Conservation (phyloP, 2,888 invertebrate species). For the Hemaris fuciformis region DNA sequence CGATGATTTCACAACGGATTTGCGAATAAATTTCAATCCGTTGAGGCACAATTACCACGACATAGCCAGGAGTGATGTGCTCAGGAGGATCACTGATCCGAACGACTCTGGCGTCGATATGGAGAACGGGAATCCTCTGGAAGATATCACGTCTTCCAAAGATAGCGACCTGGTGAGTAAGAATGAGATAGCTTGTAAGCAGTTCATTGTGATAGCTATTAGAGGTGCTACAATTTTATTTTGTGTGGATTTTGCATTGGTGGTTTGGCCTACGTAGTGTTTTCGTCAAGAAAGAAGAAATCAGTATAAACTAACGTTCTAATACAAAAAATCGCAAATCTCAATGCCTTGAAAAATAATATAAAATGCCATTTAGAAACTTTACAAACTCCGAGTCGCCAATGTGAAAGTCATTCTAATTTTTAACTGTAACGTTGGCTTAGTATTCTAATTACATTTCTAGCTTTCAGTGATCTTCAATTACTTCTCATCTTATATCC, state of each 20-base stretch:
- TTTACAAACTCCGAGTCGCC: not conserved
- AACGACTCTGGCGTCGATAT: conserved; percentile 76
- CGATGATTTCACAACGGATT: conserved; percentile 74
- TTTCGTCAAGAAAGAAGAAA: not conserved
- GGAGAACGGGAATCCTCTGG: conserved; percentile 71
- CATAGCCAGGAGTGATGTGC: conserved; percentile 37
- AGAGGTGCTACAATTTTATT: not conserved
- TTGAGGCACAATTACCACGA: conserved; percentile 60
- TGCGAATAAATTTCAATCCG: conserved; percentile 65
- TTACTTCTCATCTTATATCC: not conserved
- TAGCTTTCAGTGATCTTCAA: not conserved
- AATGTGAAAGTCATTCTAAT: conserved; percentile 2
- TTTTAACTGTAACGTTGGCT: conserved; percentile 3
- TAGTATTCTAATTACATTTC: conserved; percentile 2
- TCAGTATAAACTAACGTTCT: not conserved
- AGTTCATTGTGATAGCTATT: not conserved
- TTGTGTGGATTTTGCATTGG: not conserved
- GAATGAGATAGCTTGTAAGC: not conserved
- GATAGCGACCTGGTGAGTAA: conserved; percentile 75
- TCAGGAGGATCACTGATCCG: conserved; percentile 56
- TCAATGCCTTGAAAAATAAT: not conserved
- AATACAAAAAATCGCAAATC: not conserved
- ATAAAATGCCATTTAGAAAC: not conserved
- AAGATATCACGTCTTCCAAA: conserved; percentile 57
- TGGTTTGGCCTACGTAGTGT: not conserved